Conservation (phyloP, 2,113 vertebrate genomes). For the Rynchops niger region DNA sequence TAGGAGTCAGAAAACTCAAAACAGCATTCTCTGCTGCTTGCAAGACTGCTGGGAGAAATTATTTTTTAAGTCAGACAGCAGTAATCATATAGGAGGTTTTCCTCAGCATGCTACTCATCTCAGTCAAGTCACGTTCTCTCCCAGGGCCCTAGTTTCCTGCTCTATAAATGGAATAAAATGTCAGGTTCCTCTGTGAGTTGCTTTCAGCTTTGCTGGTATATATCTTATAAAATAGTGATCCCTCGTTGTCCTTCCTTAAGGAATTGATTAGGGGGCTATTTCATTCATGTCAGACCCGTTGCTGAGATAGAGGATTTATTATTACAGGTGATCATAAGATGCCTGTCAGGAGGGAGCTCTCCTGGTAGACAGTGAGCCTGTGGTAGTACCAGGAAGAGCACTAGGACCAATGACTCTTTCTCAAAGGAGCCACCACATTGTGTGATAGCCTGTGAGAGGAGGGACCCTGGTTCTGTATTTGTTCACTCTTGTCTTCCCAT, state of each 20-base stretch:
- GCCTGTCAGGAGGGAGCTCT: not conserved
- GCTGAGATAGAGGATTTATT: not conserved
- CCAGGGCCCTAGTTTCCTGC: not conserved
- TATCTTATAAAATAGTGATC: not conserved
- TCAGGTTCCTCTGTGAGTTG: not conserved
- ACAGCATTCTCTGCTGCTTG: not conserved
- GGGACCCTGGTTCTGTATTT: not conserved
- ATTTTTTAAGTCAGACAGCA: not conserved
- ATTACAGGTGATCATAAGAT: not conserved
- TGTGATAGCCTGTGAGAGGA: not conserved
- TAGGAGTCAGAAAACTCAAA: not conserved
- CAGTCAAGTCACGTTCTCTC: not conserved
- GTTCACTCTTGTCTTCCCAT: not conserved
- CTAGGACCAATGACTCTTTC: not conserved
- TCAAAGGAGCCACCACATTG: not conserved
- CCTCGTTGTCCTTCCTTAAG: not conserved
- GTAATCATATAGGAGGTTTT: not conserved
- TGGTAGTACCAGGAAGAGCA: not conserved
- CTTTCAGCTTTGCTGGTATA: not conserved
- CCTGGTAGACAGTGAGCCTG: not conserved
- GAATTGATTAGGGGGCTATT: not conserved
- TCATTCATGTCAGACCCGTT: not conserved
- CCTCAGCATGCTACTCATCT: not conserved
- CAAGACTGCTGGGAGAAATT: not conserved
- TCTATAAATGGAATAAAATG: not conserved